Evolutionary conservation across 2,113 vertebrate species (phyloP), one percentile per base, ranked within the genome.

Genomic region (Gyps fulvus): DNA sequence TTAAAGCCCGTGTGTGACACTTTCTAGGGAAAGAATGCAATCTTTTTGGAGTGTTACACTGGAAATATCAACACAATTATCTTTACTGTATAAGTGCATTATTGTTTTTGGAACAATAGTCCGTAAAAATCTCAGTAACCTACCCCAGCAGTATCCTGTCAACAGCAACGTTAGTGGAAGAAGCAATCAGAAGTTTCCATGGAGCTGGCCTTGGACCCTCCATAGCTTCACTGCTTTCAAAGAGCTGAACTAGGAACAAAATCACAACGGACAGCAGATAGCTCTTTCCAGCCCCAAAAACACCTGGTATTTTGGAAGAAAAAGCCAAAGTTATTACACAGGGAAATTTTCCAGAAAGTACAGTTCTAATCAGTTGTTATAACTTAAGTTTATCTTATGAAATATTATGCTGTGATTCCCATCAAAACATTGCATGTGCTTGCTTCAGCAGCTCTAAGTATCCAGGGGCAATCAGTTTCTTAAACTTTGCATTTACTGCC

Each of bases 221-320:
- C 0, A 29, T 57, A 45, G 88, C 61, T 70, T 98, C 96, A 26
- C 93, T 97, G 74, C 89, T 96, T 97, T 98, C 98, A 92, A 98
- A 98, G 27, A 99, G 98, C 58, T 97, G 97, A 25, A 98, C 95
- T 7, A 99, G 95, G 97, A 99, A 98, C 87, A 98, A 91, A 92
- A 98, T 83, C 76, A 98, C 98, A 77, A 98, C 92, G 34, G 98
- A 97, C 67, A 99, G 94, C 96, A 99, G 95, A 16, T 98, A 99
- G 95, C 98, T 99, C 97, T 99, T 99, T 34, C 98, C 98, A 94
- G 98, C 98, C 95, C 98, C 98, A 93, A 99, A 99, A 93, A 98
- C 98, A 91, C 98, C 98, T 99, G 93, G 42, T 27, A 42, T 94
- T 95, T 97, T 36, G 55, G 45, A 89, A 96, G 61, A 84, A 87